A percentile compares a stretch with the other conserved stretches of the same genome.
Conservation (phyloP, 2,113 vertebrate genomes). For the Phalacrocorax aristotelis region DNA sequence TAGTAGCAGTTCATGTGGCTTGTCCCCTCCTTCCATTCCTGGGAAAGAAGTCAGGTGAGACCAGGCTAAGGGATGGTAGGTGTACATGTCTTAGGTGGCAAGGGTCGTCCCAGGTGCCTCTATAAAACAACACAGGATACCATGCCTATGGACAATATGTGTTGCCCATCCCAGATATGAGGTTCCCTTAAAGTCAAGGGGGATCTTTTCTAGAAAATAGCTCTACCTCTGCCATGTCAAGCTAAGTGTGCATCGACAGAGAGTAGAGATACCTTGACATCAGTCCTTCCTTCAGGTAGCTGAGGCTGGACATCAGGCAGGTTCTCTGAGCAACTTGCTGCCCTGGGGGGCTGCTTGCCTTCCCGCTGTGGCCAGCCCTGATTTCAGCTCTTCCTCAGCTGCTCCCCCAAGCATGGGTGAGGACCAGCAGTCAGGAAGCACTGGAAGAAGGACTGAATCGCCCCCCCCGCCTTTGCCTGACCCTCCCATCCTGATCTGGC, state of each 20-base stretch:
- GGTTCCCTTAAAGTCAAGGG: neutral
- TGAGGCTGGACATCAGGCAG: neutral
- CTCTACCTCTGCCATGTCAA: neutral
- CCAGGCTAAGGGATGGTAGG: neutral
- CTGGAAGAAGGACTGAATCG: neutral
- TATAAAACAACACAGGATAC: neutral
- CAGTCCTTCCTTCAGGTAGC: rapidly evolving
- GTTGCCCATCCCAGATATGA: neutral
- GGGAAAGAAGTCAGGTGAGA: neutral
- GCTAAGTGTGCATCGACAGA: rapidly evolving
- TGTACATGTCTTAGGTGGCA: rapidly evolving
- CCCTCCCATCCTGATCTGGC: rapidly evolving
- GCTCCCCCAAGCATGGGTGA: neutral
- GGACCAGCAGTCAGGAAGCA: neutral
- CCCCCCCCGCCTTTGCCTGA: neutral
- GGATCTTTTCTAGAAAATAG: neutral
- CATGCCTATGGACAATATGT: rapidly evolving
- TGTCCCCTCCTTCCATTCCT: neutral
- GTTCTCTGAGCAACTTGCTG: neutral
- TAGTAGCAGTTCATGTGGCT: neutral
- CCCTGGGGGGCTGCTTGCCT: neutral
- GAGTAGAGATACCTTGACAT: neutral
- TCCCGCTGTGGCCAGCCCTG: neutral
- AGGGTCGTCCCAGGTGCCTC: rapidly evolving
- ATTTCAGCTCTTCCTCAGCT: neutral